phyloP scores from a whole-genome alignment of 2,113 vertebrate species.

The Excalfactoria chinensis region DNA sequence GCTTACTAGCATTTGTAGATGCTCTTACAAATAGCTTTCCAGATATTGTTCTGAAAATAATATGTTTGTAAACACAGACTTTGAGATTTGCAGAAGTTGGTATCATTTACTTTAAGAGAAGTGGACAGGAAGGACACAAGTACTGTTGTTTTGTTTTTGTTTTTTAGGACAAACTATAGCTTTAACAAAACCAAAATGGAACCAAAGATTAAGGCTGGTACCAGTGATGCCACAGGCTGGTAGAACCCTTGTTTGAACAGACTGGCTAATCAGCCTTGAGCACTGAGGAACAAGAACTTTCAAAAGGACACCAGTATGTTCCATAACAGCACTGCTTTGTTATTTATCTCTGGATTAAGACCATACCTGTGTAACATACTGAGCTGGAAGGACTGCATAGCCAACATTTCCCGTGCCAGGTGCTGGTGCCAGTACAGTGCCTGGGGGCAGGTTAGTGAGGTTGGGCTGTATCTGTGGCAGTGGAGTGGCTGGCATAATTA shows the following conservation, averaged over 20 bases:
- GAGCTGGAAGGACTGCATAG: conserved; percentile 94
- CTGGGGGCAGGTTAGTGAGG: conserved; percentile 93
- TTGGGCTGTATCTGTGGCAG: conserved; percentile 97
- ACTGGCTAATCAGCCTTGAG: neutral
- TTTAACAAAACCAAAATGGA: neutral
- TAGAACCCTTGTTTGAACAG: neutral
- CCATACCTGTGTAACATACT: conserved; percentile 94
- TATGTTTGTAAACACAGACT: neutral
- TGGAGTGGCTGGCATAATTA: conserved; percentile 97
- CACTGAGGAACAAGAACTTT: neutral
- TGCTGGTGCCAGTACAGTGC: conserved; percentile 92
- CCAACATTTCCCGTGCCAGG: conserved; percentile 91
- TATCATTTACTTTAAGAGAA: neutral
- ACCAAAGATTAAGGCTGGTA: neutral
- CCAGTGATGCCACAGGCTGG: neutral
- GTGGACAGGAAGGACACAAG: neutral
- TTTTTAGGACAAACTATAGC: neutral
- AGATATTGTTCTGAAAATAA: neutral
- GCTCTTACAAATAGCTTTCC: neutral
- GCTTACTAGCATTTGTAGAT: neutral
- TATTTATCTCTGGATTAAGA: neutral
- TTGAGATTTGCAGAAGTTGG: neutral
- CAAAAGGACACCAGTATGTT: neutral
- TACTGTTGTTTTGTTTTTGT: neutral
- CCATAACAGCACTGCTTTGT: neutral